Base-by-base conservation (phyloP, 1,140 invertebrate genomes). In the Eupristina koningsbergeri region DNA sequence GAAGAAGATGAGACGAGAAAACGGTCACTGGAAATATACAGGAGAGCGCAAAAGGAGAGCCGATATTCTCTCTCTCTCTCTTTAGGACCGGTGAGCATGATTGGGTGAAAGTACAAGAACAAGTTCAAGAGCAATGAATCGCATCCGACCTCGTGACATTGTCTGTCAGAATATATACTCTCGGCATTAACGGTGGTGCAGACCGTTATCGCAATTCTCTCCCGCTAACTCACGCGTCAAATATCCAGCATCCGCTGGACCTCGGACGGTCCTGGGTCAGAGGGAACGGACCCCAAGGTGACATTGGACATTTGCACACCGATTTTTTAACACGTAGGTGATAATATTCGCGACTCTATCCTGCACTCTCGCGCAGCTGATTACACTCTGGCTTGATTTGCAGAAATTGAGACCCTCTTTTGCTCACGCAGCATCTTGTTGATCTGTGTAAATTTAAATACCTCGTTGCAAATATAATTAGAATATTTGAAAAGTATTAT, bases 81-180 rank as follows among this genome's bases (percentile, higher is more conserved):
- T 74, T 67, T 61, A 77, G 45, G 63, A 34, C 36, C 58, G 22
- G 22, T 8, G 39, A 63, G 64, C 85, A 81, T 86, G 86, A 87
- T 85, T 76, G 73, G 86, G 88, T 88, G 88, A 88, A 89, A 89
- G 88, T 88, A 89, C 50, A n/a, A 50, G 74, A 47, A 22, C 31
- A 36, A 81, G 78, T 34, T 61, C 87, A 88, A 87, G 86, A 86
- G 86, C 87, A 85, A 86, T 87, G 88, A 86, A 88, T 87, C 85
- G 87, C 84, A 84, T 82, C 85, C 86, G 78, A 80, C 83, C 85
- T 76, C 81, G 41, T 83, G 81, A 83, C 81, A 85, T 85, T 85
- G 85, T 85, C 85, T 78, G 79, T 85, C 63, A 50, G 69, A 80
- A 80, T 86, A 67, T 61, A 58, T 71, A 58, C 47, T 26, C 47